A percentile compares a stretch with the other conserved stretches of the same genome.
Conservation (phyloP, 2,113 vertebrate genomes). For the Gorsachius goisagi region DNA sequence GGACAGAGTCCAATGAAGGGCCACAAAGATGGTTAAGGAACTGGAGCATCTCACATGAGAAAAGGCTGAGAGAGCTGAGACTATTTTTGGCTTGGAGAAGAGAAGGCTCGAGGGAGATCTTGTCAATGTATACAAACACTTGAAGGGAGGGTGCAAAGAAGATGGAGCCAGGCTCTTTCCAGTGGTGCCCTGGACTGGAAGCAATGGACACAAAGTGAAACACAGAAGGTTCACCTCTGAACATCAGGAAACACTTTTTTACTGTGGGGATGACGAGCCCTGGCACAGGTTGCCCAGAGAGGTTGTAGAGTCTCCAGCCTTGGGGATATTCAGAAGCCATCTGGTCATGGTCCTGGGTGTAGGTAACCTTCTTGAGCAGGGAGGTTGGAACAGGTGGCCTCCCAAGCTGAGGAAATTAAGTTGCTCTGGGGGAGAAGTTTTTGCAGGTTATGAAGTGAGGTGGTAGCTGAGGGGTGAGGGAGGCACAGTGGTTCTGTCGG, state of each 20-base stretch:
- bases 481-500: fast-evolving
- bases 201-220: not conserved
- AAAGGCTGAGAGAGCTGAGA: not conserved
- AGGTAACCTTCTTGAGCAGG: not conserved
- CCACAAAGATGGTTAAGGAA: not conserved
- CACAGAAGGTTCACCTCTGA: not conserved
- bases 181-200: not conserved
- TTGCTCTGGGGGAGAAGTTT: not conserved
- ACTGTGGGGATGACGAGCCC: not conserved
- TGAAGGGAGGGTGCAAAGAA: not conserved
- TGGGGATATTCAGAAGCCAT: not conserved
- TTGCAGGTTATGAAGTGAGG: not conserved
- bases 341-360: not conserved
- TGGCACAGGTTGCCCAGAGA: not conserved
- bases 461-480: not conserved
- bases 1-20: too few relatives aligned
- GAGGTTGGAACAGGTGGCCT: not conserved
- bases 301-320: not conserved
- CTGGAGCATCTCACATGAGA: not conserved
- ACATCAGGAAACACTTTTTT: not conserved
- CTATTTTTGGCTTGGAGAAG: not conserved
- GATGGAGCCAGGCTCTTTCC: not conserved
- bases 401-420: not conserved
- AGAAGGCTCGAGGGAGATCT: not conserved
- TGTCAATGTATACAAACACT: not conserved